Evolutionary conservation across 1,140 invertebrate species (phyloP).

Genomic region (Heliothis virescens): DNA sequence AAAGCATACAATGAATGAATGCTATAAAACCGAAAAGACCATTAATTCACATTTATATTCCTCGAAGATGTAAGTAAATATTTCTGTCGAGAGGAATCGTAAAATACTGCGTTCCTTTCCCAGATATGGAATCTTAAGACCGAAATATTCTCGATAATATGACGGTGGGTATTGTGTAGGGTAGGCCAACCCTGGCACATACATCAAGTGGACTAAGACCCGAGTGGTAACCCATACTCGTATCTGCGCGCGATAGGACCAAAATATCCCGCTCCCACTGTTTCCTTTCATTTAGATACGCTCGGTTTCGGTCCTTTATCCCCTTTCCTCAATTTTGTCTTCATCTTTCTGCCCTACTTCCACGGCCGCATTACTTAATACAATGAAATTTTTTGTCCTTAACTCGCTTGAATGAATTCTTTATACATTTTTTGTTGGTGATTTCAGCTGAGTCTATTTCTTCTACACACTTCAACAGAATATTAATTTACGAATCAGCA

Average conservation of each 20-base stretch:
- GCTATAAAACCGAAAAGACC: conserved; percentile 11
- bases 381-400: conserved; percentile 58
- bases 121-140: conserved; percentile 5
- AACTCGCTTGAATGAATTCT: conserved; percentile 55
- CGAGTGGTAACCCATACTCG: conserved; percentile 52
- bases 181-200: conserved; percentile 34
- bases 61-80: conserved; percentile 8
- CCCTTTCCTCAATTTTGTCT: conserved; percentile 56
- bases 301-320: conserved; percentile 57
- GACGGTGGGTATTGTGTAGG: conserved; percentile 2
- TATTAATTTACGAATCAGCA: conserved; percentile 36
- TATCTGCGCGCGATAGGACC: conserved; percentile 56
- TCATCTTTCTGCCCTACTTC: conserved; percentile 50
- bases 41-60: conserved; percentile 26
- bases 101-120: conserved; percentile 26
- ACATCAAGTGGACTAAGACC: conserved; percentile 65
- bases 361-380: conserved; percentile 61
- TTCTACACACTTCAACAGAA: conserved; percentile 27
- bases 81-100: conserved; percentile 24
- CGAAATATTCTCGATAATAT: conserved; percentile 28
- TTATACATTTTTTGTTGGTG: conserved; percentile 48
- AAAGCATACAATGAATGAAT: conserved; percentile 4
- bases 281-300: conserved; percentile 65
- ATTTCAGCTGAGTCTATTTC: conserved; percentile 46
- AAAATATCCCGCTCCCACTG: conserved; percentile 56